Evolutionary conservation across 2,888 invertebrate species (phyloP), one percentile per base, ranked within the genome.

Genomic region (Eueremaeus valkanovi): DNA sequence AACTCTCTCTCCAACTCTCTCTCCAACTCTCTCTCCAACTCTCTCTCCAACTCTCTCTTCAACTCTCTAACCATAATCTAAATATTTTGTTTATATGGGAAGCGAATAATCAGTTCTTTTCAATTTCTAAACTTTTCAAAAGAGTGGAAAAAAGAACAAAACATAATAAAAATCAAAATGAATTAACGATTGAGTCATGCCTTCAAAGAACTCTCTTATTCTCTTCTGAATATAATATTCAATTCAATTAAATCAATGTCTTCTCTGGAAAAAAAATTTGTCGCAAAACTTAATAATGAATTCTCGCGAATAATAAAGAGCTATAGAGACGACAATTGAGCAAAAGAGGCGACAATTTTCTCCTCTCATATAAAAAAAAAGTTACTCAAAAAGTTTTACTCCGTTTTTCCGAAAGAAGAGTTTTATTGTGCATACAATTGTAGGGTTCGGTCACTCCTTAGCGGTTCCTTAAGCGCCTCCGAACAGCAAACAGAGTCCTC

Each of bases 31-130:
- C 16, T 55, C 27, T 58, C 27, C 8, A 5, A 9, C 49, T 49
- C 49, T 49, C 49, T 49, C 49, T 49, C 49, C 16, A 3, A 21
- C 55, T 55, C 55, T 55, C 55, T 11, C 24, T 55, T n/a, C 24
- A 21, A 1, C 6, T 6, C 21, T 27, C 27, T 33, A 18, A 33
- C 33, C 33, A 33, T 63, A 63, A 51, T 51, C 51, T 51, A 51
- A 51, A 51, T 51, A 51, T 51, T 55, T 63, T 63, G 61, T 63
- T 63, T 63, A 63, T 63, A 63, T 33, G 61, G 61, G 61, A 63
- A 33, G 24, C 16, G 31, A 63, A 63, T 55, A 55, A 58, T 6
- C 29, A 24, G 3, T 6, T 27, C 29, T 58, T 58, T 58, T 3
- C 11, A 29, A 9, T 58, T n/a, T 3, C 42, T 3, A 45, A 3